Evolutionary conservation across 2,113 vertebrate genomes (phyloP).

Genomic region (Ciconia maguari): DNA sequence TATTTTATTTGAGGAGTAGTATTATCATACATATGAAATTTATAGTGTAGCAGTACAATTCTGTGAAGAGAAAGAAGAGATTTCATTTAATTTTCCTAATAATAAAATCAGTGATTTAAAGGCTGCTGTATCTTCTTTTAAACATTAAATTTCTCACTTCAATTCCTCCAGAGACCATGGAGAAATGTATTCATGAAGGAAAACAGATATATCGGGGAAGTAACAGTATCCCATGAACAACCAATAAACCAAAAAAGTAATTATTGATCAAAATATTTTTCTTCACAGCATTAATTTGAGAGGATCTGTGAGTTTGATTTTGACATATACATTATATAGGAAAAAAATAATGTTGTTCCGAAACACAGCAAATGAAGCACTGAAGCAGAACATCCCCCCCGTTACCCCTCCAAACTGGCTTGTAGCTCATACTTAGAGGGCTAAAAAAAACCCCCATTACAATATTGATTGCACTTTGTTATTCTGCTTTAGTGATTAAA

Average conservation of each 20-base stretch:
- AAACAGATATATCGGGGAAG: background rate
- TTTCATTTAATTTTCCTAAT: background rate
- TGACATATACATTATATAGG: background rate
- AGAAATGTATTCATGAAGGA: background rate
- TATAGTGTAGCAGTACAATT: background rate
- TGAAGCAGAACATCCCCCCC: background rate
- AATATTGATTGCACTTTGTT: conserved; percentile 57
- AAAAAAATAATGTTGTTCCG: background rate
- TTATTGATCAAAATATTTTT: conserved; percentile 35
- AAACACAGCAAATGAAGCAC: background rate
- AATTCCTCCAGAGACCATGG: background rate
- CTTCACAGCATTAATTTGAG: background rate
- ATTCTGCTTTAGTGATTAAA: conserved; percentile 58
- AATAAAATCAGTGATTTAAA: background rate
- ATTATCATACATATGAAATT: background rate
- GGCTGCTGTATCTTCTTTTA: background rate
- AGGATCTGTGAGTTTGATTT: background rate
- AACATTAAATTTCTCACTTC: background rate
- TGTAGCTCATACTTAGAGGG: background rate
- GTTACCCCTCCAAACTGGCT: background rate
- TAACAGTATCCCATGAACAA: background rate
- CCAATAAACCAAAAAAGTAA: conserved; percentile 14
- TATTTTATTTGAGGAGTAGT: background rate
- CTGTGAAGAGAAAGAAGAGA: background rate
- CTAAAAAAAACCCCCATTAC: background rate